Evolutionary conservation across 2,113 vertebrate genomes (phyloP), one percentile per base, ranked within the genome.

Genomic region (Lucifuga dentata): DNA sequence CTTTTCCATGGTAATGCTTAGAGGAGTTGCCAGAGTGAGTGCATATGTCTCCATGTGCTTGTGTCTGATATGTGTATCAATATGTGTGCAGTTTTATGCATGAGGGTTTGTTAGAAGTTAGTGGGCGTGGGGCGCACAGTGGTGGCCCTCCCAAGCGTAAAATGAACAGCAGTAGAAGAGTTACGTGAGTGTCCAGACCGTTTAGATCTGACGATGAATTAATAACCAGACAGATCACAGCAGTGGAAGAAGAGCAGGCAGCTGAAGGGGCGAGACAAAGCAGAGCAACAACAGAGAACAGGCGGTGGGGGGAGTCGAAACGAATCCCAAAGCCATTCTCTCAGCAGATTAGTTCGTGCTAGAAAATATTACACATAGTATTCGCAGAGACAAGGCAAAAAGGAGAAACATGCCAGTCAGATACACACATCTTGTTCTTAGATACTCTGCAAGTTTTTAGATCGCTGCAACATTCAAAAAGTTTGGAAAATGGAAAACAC

Each of bases 131-230:
- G 44, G 45, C 4, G 5, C 16, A 29, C 57, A 61, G 38, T 12
- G 65, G 66, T 24, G 64, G 63, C 53, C 60, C 76, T 73, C 50
- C 73, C 76, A 61, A 74, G 76, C n/a, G 43, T 81, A 52, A 87
- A 90, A 85, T 73, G 55, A 73, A 66, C 49, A 53, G 51, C 60
- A 44, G 73, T 62, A 41, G 20, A 75, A 55, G 78, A 76, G 66
- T 53, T 78, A 59, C 74, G 51, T 32, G 56, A 64, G 60, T 72
- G 85, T 86, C 85, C 80, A 76, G 73, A 80, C 76, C 44, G 38
- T 85, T 86, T 84, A 78, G 65, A 80, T 81, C 75, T 85, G 78
- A 88, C 56, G 75, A 78, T 87, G 52, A 88, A 89, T 81, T 85
- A 84, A 82, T 87, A 87, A 86, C 48, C 67, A 74, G 58, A 62